A percentile compares a stretch with the other conserved stretches of the same genome.
Evolutionary conservation across 53 echinoderm and acorn worm genomes (phyloP).

Genomic region (Echinarachnius parma): DNA sequence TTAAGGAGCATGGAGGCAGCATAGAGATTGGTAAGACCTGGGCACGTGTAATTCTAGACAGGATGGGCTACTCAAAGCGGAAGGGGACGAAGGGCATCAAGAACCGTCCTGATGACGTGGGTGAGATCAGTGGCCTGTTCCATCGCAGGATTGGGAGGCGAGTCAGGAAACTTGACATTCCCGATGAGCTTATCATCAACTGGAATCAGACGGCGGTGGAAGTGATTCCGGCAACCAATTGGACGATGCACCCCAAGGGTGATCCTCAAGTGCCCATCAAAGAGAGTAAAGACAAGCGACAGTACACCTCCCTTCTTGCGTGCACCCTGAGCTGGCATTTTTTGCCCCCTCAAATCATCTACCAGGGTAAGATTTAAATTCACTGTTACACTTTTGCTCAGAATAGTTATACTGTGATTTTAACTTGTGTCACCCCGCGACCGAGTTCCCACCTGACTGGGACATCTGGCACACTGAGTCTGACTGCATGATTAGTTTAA

Average conservation of each 20-base stretch:
- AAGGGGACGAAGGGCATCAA: conserved; percentile 52
- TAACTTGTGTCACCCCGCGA: too few species aligned
- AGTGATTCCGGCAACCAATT: too few species aligned
- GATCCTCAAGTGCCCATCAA: conserved; percentile 25
- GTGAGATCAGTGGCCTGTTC: conserved; percentile 26
- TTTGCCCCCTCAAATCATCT: conserved; percentile 36
- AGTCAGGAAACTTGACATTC: too few species aligned
- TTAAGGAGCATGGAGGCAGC: conserved; percentile 32
- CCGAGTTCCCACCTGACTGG: too few species aligned
- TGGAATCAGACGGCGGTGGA: too few species aligned
- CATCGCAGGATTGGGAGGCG: conserved; percentile 11
- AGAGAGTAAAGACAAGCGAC: conserved; percentile 21
- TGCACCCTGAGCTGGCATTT: conserved; percentile 8
- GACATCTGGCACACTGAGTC: too few species aligned
- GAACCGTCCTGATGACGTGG: conserved; percentile 35
- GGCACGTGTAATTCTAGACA: conserved; percentile 28
- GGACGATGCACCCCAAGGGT: conserved; percentile 15
- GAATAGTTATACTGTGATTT: too few species aligned
- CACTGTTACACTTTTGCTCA: too few species aligned
- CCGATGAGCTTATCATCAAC: too few species aligned
- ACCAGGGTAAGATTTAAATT: too few species aligned
- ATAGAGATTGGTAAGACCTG: conserved; percentile 24
- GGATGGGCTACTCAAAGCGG: conserved; percentile 46
- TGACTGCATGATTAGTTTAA: too few species aligned
- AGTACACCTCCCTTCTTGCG: conserved; percentile 23